These are phyloP conservation scores for Halcyon senegalensis DNA, from an alignment of 2,113 vertebrate species.

Conservation along the genomic window DNA sequence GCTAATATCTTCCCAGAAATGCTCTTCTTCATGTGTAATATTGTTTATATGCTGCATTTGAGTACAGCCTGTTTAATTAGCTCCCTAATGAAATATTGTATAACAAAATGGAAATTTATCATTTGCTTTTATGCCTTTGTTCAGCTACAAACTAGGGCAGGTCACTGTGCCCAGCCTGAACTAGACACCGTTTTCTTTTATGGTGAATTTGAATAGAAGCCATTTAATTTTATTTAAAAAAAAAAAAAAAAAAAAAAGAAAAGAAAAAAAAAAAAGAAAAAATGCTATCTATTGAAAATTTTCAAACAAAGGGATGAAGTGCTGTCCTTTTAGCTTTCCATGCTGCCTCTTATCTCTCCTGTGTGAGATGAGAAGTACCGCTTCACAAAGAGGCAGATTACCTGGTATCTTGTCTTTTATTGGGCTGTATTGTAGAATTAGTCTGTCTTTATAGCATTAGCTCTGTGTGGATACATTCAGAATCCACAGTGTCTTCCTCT, in stretches of 20 bases:
- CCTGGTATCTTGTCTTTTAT: constrained; percentile 7
- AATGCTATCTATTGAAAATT: constrained; percentile 3
- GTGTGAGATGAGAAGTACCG: background rate
- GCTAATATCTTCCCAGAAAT: constrained; percentile 22
- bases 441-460: background rate
- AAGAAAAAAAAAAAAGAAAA: background rate
- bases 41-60: constrained; percentile 42
- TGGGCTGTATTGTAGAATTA: background rate
- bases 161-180: constrained; percentile 16
- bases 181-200: background rate
- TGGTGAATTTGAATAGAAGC: constrained; percentile 17
- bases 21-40: constrained; percentile 28
- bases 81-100: constrained; percentile 65
- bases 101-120: constrained; percentile 47
- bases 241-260: background rate
- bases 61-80: constrained; percentile 58
- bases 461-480: background rate
- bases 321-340: constrained; percentile 14
- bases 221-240: background rate
- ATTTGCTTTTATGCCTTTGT: constrained; percentile 64
- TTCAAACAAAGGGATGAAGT: constrained; percentile 32
- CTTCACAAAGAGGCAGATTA: constrained; percentile 13
- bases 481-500: background rate
- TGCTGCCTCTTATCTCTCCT: background rate
- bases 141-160: constrained; percentile 29